These are phyloP conservation scores for Capricornis sumatraensis DNA, from an alignment of 2,113 vertebrate species.

Conservation along the genomic window DNA sequence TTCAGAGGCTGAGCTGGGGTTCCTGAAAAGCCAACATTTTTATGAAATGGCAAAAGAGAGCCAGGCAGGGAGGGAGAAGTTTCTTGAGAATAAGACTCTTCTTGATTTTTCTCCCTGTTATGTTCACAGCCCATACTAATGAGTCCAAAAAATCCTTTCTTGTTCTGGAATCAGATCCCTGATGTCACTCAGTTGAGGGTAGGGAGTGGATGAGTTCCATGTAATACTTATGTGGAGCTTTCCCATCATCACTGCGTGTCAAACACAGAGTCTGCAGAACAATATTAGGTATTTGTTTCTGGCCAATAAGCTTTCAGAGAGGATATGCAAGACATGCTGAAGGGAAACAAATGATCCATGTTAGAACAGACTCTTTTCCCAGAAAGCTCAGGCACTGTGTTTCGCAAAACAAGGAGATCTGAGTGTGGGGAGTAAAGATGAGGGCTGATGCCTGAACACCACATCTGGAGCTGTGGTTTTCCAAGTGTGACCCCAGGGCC, in stretches of 20 bases:
- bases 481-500: background rate
- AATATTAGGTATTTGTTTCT: background rate
- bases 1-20: background rate
- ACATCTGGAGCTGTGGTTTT: background rate
- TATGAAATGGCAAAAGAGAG: background rate
- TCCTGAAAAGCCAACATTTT: conserved; percentile 17
- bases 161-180: conserved; percentile 24
- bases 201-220: background rate
- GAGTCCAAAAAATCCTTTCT: background rate
- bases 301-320: background rate
- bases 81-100: conserved; percentile 17
- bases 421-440: background rate
- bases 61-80: background rate
- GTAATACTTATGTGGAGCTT: background rate
- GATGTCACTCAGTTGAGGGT: background rate
- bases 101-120: background rate
- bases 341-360: background rate
- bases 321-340: background rate
- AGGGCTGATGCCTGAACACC: background rate
- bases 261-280: background rate
- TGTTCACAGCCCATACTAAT: background rate
- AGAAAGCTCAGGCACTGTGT: background rate
- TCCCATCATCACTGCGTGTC: background rate
- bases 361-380: background rate
- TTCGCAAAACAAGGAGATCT: background rate